phyloP scores from a whole-genome alignment of 2,888 invertebrate genomes.

The Trachelus tabidus region DNA sequence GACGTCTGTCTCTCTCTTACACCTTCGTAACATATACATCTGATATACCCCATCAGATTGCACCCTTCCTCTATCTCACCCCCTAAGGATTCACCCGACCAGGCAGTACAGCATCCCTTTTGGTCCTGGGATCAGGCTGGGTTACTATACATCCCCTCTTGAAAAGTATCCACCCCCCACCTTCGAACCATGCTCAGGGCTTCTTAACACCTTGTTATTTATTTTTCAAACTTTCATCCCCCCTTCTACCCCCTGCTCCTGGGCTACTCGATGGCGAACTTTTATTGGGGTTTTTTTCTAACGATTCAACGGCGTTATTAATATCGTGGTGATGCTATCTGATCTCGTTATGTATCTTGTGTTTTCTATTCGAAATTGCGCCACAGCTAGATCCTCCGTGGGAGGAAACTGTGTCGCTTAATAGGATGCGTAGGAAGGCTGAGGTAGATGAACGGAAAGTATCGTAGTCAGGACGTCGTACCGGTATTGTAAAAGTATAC shows the following conservation, averaged over 20 bases:
- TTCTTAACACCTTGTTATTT: constrained; percentile 63
- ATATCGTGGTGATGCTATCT: neutral
- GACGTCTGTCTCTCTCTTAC: constrained; percentile 7
- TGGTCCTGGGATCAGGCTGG: neutral
- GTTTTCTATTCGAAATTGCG: neutral
- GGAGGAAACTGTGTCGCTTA: neutral
- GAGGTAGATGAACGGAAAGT: neutral
- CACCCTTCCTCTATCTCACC: constrained; percentile 20
- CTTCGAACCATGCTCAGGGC: constrained; percentile 15
- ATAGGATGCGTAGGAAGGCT: neutral
- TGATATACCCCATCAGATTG: constrained; percentile 7
- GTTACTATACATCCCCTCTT: neutral
- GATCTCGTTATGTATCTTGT: neutral
- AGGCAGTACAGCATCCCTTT: constrained; percentile 12
- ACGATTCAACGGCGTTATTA: neutral
- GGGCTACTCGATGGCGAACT: neutral
- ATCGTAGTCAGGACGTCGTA: neutral
- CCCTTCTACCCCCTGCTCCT: neutral
- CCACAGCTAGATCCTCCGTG: neutral
- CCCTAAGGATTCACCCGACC: constrained; percentile 4
- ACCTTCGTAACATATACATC: constrained; percentile 7
- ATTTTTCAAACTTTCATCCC: constrained; percentile 28
- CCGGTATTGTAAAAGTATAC: neutral
- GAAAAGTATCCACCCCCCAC: neutral
- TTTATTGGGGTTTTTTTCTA: neutral